Evolutionary conservation across 2,888 invertebrate species (phyloP).

Genomic region (Philereme vetulata): DNA sequence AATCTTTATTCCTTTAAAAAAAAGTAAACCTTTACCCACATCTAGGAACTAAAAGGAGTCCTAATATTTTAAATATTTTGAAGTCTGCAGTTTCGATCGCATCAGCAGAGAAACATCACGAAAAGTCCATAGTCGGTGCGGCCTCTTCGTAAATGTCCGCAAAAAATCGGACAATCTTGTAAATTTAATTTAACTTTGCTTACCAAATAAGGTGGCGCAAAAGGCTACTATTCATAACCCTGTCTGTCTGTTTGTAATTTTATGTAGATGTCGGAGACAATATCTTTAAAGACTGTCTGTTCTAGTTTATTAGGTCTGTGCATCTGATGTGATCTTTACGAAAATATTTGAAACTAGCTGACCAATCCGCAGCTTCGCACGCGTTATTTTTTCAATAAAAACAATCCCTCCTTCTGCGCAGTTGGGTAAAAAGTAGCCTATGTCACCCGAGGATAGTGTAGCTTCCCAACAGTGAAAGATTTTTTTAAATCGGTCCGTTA

Average conservation of each 20-base stretch:
- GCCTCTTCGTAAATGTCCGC: slow-evolving; percentile 10
- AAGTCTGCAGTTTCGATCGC: slow-evolving; percentile 27
- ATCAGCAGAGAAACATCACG: slow-evolving; percentile 32
- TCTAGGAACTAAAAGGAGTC: slow-evolving; percentile 13
- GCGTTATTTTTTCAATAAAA: no score
- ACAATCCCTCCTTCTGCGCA: no score
- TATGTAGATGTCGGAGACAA: slow-evolving; percentile 17
- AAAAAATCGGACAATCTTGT: slow-evolving; percentile 38
- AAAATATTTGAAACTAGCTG: no score
- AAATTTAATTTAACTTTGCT: slow-evolving; percentile 34
- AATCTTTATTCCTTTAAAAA: background rate
- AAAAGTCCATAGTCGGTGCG: slow-evolving; percentile 27
- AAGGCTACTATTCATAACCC: slow-evolving; percentile 33
- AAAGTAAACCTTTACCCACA: background rate
- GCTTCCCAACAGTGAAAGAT: no score
- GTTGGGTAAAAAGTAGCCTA: no score
- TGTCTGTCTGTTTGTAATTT: slow-evolving; percentile 29
- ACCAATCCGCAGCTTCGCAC: no score
- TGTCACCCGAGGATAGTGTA: no score
- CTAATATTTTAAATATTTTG: slow-evolving; percentile 16
- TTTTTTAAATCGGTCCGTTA: no score
- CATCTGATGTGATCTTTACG: background rate
- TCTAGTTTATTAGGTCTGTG: background rate
- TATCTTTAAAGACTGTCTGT: slow-evolving; percentile 19
- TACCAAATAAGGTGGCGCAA: slow-evolving; percentile 40